A percentile compares a stretch with the other conserved stretches of the same genome.
Conservation (phyloP, 2,888 invertebrate species). For the Temnothorax unifasciatus region DNA sequence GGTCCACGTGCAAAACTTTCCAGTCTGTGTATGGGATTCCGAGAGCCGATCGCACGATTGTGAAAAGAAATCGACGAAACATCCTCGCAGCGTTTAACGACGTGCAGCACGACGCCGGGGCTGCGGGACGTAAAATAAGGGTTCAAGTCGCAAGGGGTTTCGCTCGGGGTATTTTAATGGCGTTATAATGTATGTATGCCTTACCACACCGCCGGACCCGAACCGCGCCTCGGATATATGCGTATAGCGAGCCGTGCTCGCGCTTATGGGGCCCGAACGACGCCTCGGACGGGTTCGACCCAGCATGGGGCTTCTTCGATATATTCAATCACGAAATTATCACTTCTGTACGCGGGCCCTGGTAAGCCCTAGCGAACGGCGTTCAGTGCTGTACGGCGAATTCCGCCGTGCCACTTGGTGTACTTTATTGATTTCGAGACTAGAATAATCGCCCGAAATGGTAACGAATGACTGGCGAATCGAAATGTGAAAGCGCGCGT, state of each 20-base stretch:
- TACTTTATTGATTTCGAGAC: constrained; percentile 42
- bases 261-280: constrained; percentile 69
- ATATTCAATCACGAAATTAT: constrained; percentile 86
- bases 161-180: constrained; percentile 83
- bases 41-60: neutral
- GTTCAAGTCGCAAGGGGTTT: constrained; percentile 79
- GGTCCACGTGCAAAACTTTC: neutral
- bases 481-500: neutral
- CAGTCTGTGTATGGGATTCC: neutral
- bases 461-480: neutral
- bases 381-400: constrained; percentile 59
- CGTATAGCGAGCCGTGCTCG: constrained; percentile 65
- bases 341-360: constrained; percentile 83
- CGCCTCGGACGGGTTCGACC: constrained; percentile 82
- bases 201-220: constrained; percentile 78
- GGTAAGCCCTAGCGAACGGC: constrained; percentile 49
- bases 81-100: constrained; percentile 79
- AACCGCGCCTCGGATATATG: constrained; percentile 67
- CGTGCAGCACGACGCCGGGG: constrained; percentile 73
- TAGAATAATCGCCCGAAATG: constrained; percentile 1
- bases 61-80: constrained; percentile 52
- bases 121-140: constrained; percentile 80
- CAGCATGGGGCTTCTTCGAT: constrained; percentile 85
- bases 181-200: constrained; percentile 86
- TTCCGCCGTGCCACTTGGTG: constrained; percentile 54